Conservation (phyloP, 2,888 invertebrate species). For the Phortica magna region DNA sequence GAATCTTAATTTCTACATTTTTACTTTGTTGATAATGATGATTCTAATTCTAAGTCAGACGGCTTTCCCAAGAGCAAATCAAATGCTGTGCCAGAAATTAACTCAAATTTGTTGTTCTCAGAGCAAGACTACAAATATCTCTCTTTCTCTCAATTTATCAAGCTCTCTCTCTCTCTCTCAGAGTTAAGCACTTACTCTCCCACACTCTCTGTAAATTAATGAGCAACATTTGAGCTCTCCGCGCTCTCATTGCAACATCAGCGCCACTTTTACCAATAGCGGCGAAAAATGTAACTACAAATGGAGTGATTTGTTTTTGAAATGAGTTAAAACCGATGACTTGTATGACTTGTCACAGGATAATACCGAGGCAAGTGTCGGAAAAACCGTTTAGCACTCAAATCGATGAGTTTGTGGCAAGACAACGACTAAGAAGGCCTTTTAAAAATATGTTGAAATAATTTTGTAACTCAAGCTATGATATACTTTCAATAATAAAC, state of each 20-base stretch:
- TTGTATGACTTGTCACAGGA: not conserved
- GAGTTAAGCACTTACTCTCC: conserved; percentile 1
- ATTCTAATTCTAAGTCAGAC: no score
- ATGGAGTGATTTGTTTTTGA: conserved; percentile 3
- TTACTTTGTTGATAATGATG: no score
- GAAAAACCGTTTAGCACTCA: conserved; percentile 20
- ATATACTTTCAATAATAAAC: no score
- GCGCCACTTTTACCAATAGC: conserved; percentile 56
- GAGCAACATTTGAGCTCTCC: conserved; percentile 1
- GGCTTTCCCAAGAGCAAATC: no score
- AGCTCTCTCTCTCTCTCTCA: not conserved
- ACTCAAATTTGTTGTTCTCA: no score
- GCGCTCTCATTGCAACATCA: conserved; percentile 38
- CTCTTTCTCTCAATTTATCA: not conserved
- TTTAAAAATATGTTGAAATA: no score
- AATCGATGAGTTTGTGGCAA: not conserved
- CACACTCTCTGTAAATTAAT: conserved; percentile 7
- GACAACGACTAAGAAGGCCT: not conserved
- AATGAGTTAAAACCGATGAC: conserved; percentile 12
- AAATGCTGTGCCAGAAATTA: no score
- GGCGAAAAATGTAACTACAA: conserved; percentile 50
- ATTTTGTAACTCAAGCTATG: no score
- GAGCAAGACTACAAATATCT: not conserved
- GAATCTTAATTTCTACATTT: no score
- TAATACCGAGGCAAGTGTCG: not conserved